Base-by-base conservation (phyloP, 2,113 vertebrate genomes). In the Crotalus tigris region DNA sequence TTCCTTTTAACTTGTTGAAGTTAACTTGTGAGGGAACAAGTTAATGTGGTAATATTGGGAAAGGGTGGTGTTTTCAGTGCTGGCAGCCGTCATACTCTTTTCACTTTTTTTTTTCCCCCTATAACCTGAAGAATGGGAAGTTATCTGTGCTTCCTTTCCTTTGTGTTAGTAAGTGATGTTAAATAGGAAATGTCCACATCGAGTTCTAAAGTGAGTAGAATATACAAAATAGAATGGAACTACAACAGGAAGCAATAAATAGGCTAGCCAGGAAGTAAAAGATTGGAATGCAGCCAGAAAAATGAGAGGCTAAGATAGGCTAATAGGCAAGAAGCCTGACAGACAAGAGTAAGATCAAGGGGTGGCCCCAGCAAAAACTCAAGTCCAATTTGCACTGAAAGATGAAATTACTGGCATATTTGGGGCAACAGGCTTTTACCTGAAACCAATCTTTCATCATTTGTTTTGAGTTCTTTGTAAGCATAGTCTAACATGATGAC, bases 51-150 rank as follows among this genome's bases (percentile, higher is more conserved):
- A 58, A 88, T 81, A 55, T 39, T 91, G 49, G 55, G 53, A 39
- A 33, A 6, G 58, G 69, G 0, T 0, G 59, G 13, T 75, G 17
- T 91, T 95, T 94, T 85, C 39, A 46, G 0, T n/a, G 58, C 11
- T 29, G 86, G 8, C 61, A 9, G 75, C 9, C 44, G 33, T 21
- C 33, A 39, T 44, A 44, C 61, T 95, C 94, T 94, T 93, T 90
- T 85, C 55, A 93, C 12, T 86, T 49, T 90, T 95, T 90, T 44
- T 44, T 95, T 55, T 9, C n/a, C 23, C 49, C 2, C 88, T 91
- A 94, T 13, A 64, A 24, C 15, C 3, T 3, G 17, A 33, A 88
- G 29, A 55, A 90, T 46, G 46, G 89, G 89, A 90, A 49, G 12
- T 90, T 51, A 26, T 58, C 57, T 59, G 55, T 3, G 3, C 26